Percentiles rank a stretch among this genome's conserved stretches.
These are phyloP conservation scores for Sphaerophoria taeniata DNA, from an alignment of 2,888 invertebrate genomes.

Conservation along the genomic window DNA sequence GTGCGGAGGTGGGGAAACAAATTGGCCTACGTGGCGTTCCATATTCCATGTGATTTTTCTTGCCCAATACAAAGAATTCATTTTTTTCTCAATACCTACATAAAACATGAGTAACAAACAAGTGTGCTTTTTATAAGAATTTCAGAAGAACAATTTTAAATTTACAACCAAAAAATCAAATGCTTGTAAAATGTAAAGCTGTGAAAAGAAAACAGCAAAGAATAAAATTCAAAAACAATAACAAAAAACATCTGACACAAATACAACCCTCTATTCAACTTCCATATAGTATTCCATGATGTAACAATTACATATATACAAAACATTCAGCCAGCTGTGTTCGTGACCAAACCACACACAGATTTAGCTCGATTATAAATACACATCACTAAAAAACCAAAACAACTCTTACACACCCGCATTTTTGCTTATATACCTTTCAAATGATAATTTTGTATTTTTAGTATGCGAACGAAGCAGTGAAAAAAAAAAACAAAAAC, in stretches of 20 bases:
- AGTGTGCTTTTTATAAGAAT: not conserved
- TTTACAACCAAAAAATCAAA: not conserved
- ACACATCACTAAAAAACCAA: slow-evolving; percentile 47
- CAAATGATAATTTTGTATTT: slow-evolving; percentile 2
- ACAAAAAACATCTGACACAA: slow-evolving; percentile 71
- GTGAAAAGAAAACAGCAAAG: not conserved
- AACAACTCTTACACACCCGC: slow-evolving; percentile 57
- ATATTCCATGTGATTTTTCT: not conserved
- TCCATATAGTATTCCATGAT: not conserved
- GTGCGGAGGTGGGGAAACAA: not conserved
- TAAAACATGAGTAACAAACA: not conserved
- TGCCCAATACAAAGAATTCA: no score
- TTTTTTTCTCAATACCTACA: not conserved
- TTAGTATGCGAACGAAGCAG: not conserved
- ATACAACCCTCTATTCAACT: slow-evolving; percentile 70
- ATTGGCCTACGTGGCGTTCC: slow-evolving; percentile 26
- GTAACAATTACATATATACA: not conserved
- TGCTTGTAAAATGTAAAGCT: no score
- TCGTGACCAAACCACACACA: slow-evolving; percentile 17
- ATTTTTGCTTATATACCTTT: slow-evolving; percentile 4
- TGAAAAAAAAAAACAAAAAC: slow-evolving; percentile 12
- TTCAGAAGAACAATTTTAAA: slow-evolving; percentile 1
- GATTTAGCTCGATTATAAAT: not conserved
- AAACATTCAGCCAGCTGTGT: not conserved
- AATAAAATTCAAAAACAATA: slow-evolving; percentile 34